A percentile compares a stretch with the other conserved stretches of the same genome.
phyloP scores from a whole-genome alignment of 2,797 vertebrate species.

The Acomys russatus region DNA sequence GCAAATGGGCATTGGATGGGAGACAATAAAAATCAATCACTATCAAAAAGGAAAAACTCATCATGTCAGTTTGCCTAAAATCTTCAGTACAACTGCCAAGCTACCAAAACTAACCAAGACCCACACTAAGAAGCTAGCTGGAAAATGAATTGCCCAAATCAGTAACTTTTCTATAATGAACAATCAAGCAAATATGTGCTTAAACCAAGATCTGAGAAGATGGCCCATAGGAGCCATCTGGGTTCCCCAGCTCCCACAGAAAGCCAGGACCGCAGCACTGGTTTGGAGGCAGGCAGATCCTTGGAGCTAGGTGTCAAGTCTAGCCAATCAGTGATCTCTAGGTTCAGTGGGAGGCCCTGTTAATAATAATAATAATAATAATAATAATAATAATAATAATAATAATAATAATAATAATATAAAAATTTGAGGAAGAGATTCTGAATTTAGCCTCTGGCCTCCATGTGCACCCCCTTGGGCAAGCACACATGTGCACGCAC shows the following conservation, averaged over 20 bases:
- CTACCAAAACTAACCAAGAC: slow-evolving; percentile 40
- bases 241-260: not conserved
- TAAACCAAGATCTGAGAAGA: not conserved
- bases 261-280: not conserved
- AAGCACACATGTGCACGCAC: too few species aligned
- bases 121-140: slow-evolving; percentile 29
- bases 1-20: not conserved
- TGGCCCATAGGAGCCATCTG: too few species aligned
- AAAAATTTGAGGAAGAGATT: not conserved
- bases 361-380: too few species aligned
- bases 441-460: not conserved
- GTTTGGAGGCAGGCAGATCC: not conserved
- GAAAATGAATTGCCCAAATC: slow-evolving; percentile 43
- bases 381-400: too few species aligned
- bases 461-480: too few species aligned
- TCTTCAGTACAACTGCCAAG: slow-evolving; percentile 18
- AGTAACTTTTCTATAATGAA: slow-evolving; percentile 35
- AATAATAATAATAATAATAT: not conserved
- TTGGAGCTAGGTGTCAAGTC: not conserved
- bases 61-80: slow-evolving; percentile 37
- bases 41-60: slow-evolving; percentile 46
- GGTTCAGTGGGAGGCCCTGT: not conserved
- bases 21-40: slow-evolving; percentile 52
- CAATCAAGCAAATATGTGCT: slow-evolving; percentile 28
- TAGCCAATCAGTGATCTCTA: too few species aligned